Evolutionary conservation across 2,888 invertebrate genomes (phyloP).

Genomic region (Nomada ferruginata): DNA sequence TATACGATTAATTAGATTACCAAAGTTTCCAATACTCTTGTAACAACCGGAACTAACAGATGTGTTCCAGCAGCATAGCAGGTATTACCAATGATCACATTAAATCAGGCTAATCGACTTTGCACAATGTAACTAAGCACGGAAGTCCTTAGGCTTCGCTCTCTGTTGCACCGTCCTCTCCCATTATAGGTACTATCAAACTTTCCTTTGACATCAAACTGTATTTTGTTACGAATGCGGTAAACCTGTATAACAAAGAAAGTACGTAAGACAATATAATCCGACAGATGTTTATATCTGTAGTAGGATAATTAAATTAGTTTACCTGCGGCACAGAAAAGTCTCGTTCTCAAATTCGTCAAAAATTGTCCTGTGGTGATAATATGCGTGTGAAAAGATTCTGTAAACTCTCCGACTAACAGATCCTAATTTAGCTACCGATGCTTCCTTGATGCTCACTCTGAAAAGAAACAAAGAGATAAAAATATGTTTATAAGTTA

Average conservation of each 20-base stretch:
- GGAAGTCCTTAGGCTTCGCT: constrained; percentile 77
- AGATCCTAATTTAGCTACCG: constrained; percentile 98
- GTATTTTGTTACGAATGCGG: constrained; percentile 99
- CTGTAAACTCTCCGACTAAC: constrained; percentile 99
- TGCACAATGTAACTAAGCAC: constrained; percentile 56
- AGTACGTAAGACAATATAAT: neutral
- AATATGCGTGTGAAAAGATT: constrained; percentile 99
- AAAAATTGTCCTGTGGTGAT: constrained; percentile 98
- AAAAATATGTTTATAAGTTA: neutral
- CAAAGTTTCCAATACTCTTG: constrained; percentile 40
- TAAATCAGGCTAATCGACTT: constrained; percentile 66
- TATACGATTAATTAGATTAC: constrained; percentile 35
- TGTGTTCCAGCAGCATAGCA: constrained; percentile 30
- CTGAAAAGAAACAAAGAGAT: constrained; percentile 85
- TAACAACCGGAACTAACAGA: constrained; percentile 35
- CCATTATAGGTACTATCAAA: constrained; percentile 98
- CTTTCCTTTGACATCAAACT: constrained; percentile 99
- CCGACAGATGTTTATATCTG: neutral
- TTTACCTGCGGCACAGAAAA: constrained; percentile 92
- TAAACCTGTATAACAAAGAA: constrained; percentile 87
- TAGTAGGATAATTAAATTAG: neutral
- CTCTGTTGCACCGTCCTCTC: constrained; percentile 87
- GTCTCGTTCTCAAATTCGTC: constrained; percentile 99
- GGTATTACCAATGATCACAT: constrained; percentile 46
- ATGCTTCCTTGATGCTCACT: constrained; percentile 99